phyloP scores from a whole-genome alignment of 2,888 invertebrate species.

The Ypsolopha scabrella region DNA sequence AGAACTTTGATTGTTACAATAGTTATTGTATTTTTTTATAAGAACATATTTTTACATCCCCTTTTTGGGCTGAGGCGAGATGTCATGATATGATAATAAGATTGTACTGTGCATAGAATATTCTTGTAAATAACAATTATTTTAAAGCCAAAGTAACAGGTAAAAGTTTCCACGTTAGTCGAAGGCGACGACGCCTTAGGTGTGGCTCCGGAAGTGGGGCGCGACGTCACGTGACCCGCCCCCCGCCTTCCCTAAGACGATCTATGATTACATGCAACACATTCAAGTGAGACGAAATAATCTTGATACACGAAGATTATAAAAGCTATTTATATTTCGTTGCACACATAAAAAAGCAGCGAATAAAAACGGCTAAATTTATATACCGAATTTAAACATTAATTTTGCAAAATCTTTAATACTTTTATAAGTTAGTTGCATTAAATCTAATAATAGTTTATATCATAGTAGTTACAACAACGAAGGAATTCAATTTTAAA shows the following conservation, averaged over 20 bases:
- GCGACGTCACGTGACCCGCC: not conserved
- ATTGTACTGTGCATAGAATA: not conserved
- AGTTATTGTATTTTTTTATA: slow-evolving; percentile 33
- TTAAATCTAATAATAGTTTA: slow-evolving; percentile 8
- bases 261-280: no score
- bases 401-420: slow-evolving; percentile 13
- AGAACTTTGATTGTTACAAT: slow-evolving; percentile 28
- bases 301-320: slow-evolving; percentile 5
- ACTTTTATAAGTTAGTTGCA: slow-evolving; percentile 6
- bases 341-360: slow-evolving; percentile 43
- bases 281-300: not conserved
- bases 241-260: not conserved
- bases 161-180: not conserved
- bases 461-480: slow-evolving; percentile 19
- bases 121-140: not conserved
- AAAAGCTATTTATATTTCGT: slow-evolving; percentile 29
- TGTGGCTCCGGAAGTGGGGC: not conserved
- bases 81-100: not conserved
- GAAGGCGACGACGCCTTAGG: not conserved
- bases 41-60: slow-evolving; percentile 16
- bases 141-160: slow-evolving; percentile 4
- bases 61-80: not conserved
- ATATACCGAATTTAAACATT: slow-evolving; percentile 14
- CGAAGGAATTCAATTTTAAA: slow-evolving; percentile 20
- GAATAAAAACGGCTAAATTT: slow-evolving; percentile 16